Conservation (phyloP, 2,113 vertebrate species). For the Muscicapa adusta region DNA sequence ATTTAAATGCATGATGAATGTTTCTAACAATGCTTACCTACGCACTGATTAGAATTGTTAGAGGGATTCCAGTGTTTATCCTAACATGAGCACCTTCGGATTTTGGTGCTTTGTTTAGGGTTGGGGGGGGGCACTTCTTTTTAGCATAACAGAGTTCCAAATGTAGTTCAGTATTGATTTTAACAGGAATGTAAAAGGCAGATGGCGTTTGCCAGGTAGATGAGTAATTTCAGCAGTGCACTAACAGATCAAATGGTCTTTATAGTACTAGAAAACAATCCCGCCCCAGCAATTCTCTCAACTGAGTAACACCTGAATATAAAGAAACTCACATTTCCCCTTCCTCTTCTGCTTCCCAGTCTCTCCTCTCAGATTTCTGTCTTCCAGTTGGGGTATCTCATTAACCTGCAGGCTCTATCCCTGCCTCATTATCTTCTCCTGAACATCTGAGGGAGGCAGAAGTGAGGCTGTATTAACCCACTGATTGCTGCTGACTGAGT, state of each 20-base stretch:
- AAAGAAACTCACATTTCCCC: not conserved
- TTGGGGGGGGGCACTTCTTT: not conserved
- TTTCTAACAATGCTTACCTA: not conserved
- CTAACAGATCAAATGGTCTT: not conserved
- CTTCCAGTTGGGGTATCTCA: conserved; percentile 21
- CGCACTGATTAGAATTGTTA: not conserved
- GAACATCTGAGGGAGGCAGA: conserved; percentile 1
- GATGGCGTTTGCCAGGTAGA: not conserved
- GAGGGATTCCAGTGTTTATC: not conserved
- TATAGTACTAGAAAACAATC: not conserved
- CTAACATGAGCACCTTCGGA: not conserved
- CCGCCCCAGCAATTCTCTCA: not conserved
- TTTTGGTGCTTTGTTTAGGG: not conserved
- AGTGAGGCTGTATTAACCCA: conserved; percentile 21
- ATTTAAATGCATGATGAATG: not conserved
- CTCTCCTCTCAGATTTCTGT: not conserved
- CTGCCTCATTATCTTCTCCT: conserved; percentile 19
- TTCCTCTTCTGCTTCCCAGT: not conserved
- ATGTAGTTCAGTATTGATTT: not conserved
- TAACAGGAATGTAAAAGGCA: not conserved
- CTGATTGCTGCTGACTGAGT: not conserved
- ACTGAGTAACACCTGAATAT: not conserved
- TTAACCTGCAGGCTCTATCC: conserved; percentile 14
- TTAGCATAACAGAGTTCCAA: not conserved
- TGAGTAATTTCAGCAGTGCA: not conserved